These are phyloP conservation scores for Antechinus stuartii DNA, from an alignment of 2,113 vertebrate species.

Conservation along the genomic window DNA sequence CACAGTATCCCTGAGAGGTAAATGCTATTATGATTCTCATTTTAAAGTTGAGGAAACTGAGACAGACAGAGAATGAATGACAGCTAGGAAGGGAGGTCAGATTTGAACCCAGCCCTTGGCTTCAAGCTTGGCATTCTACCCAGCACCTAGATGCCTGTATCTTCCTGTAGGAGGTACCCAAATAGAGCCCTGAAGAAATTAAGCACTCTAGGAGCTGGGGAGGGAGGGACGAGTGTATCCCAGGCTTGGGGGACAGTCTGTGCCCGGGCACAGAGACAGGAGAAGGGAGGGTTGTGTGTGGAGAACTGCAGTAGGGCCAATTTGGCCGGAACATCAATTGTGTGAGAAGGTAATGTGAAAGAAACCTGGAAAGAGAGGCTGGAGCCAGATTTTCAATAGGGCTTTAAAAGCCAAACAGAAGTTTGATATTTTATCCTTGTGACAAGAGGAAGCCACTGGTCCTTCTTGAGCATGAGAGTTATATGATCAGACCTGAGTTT, in stretches of 20 bases:
- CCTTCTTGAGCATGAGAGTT: not conserved
- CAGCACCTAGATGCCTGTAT: not conserved
- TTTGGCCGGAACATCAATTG: not conserved
- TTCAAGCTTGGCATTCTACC: not conserved
- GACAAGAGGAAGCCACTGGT: not conserved
- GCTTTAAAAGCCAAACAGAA: not conserved
- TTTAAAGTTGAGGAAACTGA: not conserved
- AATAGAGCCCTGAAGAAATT: not conserved
- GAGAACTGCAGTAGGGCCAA: not conserved
- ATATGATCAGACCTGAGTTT: not conserved
- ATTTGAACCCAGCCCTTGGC: not conserved
- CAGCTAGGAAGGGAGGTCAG: not conserved
- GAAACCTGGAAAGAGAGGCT: constrained; percentile 7
- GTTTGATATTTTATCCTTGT: not conserved
- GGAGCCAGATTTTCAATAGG: not conserved
- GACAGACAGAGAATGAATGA: not conserved
- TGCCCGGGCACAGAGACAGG: not conserved
- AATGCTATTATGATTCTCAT: not conserved
- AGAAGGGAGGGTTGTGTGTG: not conserved
- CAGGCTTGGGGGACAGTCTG: not conserved
- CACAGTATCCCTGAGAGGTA: not conserved
- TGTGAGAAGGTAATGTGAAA: not conserved
- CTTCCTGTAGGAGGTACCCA: not conserved
- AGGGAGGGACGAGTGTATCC: not conserved
- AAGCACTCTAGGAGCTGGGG: not conserved